Evolutionary conservation across 2,113 vertebrate genomes (phyloP), one percentile per base, ranked within the genome.

Genomic region (Balaeniceps rex): DNA sequence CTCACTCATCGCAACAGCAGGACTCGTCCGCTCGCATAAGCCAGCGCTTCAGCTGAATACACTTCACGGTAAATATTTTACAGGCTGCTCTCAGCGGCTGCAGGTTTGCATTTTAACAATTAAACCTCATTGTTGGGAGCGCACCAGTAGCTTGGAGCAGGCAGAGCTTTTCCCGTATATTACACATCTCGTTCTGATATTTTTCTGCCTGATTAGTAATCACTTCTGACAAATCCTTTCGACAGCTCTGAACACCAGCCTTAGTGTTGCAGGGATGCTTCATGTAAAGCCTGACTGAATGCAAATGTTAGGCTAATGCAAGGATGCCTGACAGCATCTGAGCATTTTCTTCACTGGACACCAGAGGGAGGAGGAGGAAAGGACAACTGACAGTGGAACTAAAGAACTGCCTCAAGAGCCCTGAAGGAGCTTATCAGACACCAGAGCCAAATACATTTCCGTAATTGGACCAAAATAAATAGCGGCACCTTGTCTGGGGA

Each of bases 201-300:
- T 97, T 94, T 96, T 93, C 96, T 95, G 94, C 92, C 84, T 96
- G 94, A 97, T 97, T 95, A 97, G 89, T 95, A 95, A 97, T 87
- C 80, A 66, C 55, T 87, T 57, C 90, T 95, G 91, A 89, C 88
- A 95, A 96, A 97, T 87, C 87, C 88, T 89, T 92, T 75, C 2
- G 5, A 83, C 40, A 51, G 72, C 71, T 94, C 93, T 61, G 63
- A 90, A 83, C 72, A 83, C 24, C 84, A 88, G 92, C 42, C 66
- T 61, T 5, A 66, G 52, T 8, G 18, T 87, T 36, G 46, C 44
- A 33, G 49, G 42, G 87, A 57, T 63, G 92, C 70, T 83, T 65
- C 51, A 29, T 29, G 87, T 71, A 60, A 86, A 92, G 92, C 47
- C 5, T 51, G 75, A 31, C 44, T 44, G 57, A 87, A 95, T 40